Conservation (phyloP, 2,113 vertebrate species). For the Collichthys lucidus region DNA sequence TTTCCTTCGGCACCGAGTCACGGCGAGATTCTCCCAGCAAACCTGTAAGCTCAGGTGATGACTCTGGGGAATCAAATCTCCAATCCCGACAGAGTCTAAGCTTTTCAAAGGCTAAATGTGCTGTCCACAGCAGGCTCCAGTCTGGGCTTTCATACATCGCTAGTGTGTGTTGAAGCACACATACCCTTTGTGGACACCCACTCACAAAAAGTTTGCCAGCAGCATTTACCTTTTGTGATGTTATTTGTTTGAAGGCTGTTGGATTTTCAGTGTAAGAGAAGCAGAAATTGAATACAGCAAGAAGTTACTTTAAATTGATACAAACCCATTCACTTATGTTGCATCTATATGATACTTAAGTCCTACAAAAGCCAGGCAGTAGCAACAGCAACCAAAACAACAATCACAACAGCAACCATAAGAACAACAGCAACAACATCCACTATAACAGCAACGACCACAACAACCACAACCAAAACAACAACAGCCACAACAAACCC, state of each 20-base stretch:
- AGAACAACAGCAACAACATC: too few relatives aligned
- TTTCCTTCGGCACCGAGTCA: constrained; percentile 51
- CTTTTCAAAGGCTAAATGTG: constrained; percentile 49
- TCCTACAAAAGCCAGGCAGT: too few relatives aligned
- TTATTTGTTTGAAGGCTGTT: not conserved
- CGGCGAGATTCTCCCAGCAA: constrained; percentile 28
- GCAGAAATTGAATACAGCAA: not conserved
- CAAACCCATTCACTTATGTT: not conserved
- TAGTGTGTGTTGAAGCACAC: constrained; percentile 4
- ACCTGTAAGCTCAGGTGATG: constrained; percentile 59
- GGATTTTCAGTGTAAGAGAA: not conserved
- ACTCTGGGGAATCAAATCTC: constrained; percentile 30
- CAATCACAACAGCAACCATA: too few relatives aligned
- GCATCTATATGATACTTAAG: too few relatives aligned
- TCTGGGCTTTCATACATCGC: constrained; percentile 27
- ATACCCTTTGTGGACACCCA: constrained; percentile 28
- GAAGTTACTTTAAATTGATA: not conserved
- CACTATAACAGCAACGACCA: too few relatives aligned
- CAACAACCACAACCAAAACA: too few relatives aligned
- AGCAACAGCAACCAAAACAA: too few relatives aligned
- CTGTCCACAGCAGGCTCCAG: constrained; percentile 30
- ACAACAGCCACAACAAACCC: too few relatives aligned
- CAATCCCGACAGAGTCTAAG: constrained; percentile 19
- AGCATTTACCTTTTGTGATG: constrained; percentile 5
- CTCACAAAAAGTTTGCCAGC: constrained; percentile 11